Conservation (phyloP, 1,140 invertebrate species). For the Drosophila nikananu region DNA sequence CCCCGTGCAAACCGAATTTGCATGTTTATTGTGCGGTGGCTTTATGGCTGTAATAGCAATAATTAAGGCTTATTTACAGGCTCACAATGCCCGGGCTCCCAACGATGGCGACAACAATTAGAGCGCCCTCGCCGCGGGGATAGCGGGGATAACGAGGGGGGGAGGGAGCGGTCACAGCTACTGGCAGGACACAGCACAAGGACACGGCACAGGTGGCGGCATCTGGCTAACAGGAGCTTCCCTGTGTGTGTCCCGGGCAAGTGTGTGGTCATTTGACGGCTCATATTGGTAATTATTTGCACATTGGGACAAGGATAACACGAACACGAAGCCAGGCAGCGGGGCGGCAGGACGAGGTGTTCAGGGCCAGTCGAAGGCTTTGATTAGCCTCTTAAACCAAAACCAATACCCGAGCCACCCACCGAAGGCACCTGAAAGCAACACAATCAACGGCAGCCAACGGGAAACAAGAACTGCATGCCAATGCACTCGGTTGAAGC, state of each 20-base stretch:
- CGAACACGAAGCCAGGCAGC: constrained; percentile 10
- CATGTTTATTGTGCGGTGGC: constrained; percentile 81
- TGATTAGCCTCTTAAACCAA: constrained; percentile 54
- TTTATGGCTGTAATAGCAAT: constrained; percentile 78
- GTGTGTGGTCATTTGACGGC: constrained; percentile 70
- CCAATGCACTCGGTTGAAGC: constrained; percentile 41
- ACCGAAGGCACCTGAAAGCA: constrained; percentile 6
- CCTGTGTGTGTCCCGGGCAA: constrained; percentile 23
- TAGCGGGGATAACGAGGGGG: constrained; percentile 34
- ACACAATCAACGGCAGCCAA: constrained; percentile 30
- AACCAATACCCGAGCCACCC: background rate
- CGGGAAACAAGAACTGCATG: constrained; percentile 40
- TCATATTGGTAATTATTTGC: constrained; percentile 81
- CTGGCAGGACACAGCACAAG: constrained; percentile 10
- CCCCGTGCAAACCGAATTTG: constrained; percentile 62
- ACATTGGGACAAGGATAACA: constrained; percentile 48
- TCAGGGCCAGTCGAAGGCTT: constrained; percentile 39
- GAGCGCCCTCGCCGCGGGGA: constrained; percentile 35
- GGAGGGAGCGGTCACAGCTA: constrained; percentile 7
- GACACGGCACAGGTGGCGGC: constrained; percentile 21
- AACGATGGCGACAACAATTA: constrained; percentile 62
- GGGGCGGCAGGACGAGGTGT: constrained; percentile 1
- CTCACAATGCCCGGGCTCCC: constrained; percentile 52
- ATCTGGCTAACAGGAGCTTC: constrained; percentile 56
- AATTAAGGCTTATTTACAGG: constrained; percentile 82